These are phyloP conservation scores for Zhengitettix transpicula DNA, from an alignment of 2,888 invertebrate species.

Conservation along the genomic window DNA sequence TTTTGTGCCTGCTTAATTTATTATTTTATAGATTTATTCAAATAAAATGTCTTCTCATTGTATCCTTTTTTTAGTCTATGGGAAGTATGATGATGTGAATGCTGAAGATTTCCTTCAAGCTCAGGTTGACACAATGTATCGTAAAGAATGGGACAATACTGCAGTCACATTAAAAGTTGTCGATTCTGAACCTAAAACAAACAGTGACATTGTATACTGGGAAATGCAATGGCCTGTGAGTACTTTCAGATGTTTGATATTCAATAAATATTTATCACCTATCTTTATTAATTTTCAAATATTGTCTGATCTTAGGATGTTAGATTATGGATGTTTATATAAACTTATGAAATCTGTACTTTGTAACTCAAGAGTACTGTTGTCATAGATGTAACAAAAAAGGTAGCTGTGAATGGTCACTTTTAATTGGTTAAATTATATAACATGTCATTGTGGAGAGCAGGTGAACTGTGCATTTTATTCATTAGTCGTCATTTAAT, in stretches of 20 bases:
- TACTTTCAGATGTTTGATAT: constrained; percentile 10
- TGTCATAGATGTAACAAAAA: too few species aligned
- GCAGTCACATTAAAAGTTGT: constrained; percentile 54
- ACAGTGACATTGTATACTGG: constrained; percentile 71
- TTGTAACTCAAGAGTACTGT: too few species aligned
- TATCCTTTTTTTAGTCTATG: constrained; percentile 43
- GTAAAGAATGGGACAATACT: constrained; percentile 64
- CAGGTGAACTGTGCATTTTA: too few species aligned
- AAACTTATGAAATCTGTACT: too few species aligned
- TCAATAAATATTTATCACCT: too few species aligned
- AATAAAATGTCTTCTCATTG: neutral
- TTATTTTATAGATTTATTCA: neutral
- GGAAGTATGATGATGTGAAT: constrained; percentile 57
- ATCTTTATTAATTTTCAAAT: neutral
- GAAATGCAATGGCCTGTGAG: constrained; percentile 77
- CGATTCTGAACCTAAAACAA: constrained; percentile 41
- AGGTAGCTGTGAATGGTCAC: too few species aligned
- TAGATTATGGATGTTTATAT: too few species aligned
- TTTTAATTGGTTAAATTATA: too few species aligned
- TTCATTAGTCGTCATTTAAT: too few species aligned
- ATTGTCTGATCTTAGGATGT: neutral
- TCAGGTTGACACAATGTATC: constrained; percentile 63
- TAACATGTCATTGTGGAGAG: too few species aligned
- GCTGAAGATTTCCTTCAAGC: constrained; percentile 68
- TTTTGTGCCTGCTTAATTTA: too few species aligned